A percentile compares a stretch with the other conserved stretches of the same genome.
Evolutionary conservation across 2,113 vertebrate species (phyloP).

Genomic region (Onychorhynchus coronatus): DNA sequence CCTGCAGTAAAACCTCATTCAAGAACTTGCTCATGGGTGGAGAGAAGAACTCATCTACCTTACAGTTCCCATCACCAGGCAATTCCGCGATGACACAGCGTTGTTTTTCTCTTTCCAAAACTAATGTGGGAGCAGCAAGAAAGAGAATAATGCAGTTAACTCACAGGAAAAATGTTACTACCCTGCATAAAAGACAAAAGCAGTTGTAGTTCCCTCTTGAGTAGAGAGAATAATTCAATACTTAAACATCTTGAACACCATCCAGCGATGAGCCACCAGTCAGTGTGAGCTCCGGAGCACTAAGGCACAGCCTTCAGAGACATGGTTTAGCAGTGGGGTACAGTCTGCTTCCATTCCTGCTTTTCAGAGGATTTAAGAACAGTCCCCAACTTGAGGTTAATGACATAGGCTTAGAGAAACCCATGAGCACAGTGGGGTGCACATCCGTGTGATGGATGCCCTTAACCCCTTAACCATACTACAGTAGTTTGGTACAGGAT

Average conservation of each 20-base stretch:
- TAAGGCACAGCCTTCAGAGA: not conserved
- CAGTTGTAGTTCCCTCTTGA: not conserved
- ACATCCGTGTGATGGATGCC: not conserved
- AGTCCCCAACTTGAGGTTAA: not conserved
- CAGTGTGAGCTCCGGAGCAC: not conserved
- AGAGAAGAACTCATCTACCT: slow-evolving; percentile 53
- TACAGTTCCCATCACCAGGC: slow-evolving; percentile 31
- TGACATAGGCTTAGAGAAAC: not conserved
- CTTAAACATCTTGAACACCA: not conserved
- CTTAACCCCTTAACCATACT: not conserved
- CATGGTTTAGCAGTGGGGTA: not conserved
- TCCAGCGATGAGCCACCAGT: accelerated
- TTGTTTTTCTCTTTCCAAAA: slow-evolving; percentile 46
- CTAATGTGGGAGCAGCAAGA: not conserved
- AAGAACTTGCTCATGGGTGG: slow-evolving; percentile 41
- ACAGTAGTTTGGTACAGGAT: accelerated
- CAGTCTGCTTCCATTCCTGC: not conserved
- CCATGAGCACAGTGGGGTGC: not conserved
- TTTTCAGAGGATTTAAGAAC: not conserved
- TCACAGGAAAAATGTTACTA: not conserved
- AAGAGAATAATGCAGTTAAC: slow-evolving; percentile 24
- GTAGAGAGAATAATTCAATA: slow-evolving; percentile 2
- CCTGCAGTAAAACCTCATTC: slow-evolving; percentile 55
- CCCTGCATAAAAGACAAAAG: slow-evolving; percentile 1
- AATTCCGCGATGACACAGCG: not conserved